Evolutionary conservation across 1,140 invertebrate genomes (phyloP), one percentile per base, ranked within the genome.

Genomic region (Macrobrachium nipponense): DNA sequence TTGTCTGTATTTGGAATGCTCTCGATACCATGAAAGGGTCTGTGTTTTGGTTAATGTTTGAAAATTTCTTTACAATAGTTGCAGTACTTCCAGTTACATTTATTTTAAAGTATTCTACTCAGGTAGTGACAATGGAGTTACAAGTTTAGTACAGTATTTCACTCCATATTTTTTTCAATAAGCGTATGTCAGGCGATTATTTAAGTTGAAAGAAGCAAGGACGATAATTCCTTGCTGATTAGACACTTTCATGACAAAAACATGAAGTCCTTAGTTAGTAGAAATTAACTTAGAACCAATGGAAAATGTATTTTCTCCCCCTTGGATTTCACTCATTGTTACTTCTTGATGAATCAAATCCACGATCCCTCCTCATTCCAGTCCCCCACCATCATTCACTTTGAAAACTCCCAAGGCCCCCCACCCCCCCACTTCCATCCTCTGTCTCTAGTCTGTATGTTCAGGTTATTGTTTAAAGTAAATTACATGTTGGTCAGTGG

Each of bases 371-470:
- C 58, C 60, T 17, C 73, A 60, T 23, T 20, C 80, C 80, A n/a
- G 0, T 15, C 12, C 62, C 80, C 80, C 68, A 60, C 18, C 70
- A 80, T 64, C 80, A 77, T 86, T 78, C 80, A 86, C 68, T 80
- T 77, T 86, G 66, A 72, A 86, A 72, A 68, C 80, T 80, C 84
- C 51, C 51, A 51, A 51, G 12, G 51, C 51, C 51, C 51, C 51
- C 51, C n/a, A n/a, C n/a, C 2, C 12, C 51, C 51, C 51, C 7
- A 51, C 51, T 36, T 12, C 80, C 73, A 60, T 59, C 84, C 84
- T 78, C 78, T 86, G 78, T 86, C 84, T 86, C 84, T 86, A 86
- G 84, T 86, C 84, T 86, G 68, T 80, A 86, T 80, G 77, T 86
- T 86, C 84, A 86, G 84, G 84, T 86, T 86, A 86, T 62, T 80